Evolutionary conservation across 2,113 vertebrate genomes (phyloP), one percentile per base, ranked within the genome.

Genomic region (Chloropsis hardwickii): DNA sequence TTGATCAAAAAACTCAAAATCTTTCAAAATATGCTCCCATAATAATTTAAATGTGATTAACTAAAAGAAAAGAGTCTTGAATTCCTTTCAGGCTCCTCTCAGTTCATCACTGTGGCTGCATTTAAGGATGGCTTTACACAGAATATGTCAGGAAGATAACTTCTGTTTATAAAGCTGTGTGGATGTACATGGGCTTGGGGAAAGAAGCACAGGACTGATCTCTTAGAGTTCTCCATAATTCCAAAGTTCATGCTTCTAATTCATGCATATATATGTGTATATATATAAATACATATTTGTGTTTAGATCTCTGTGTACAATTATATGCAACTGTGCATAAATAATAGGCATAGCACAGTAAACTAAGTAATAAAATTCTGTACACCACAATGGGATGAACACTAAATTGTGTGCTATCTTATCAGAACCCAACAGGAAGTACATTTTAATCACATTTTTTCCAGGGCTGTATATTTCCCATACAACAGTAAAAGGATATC

Each of bases 401-500:
- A 65, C 5, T 45, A 47, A 83, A 2, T 42, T 73, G 37, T 37
- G 19, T 54, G 48, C n/a, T 92, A 71, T 88, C 91, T 96, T 91
- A 88, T 85, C 90, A 79, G 57, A 82, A 74, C 45, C 11, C 24
- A 4, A 40, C 20, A 88, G 37, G 61, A 83, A 88, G 40, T 71
- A 58, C 47, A 76, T 77, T 70, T 70, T 58, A 81, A 67, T 48
- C 47, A 50, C 37, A 28, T 83, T 86, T 95, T 89, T 67, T 69
- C 86, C 58, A 71, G 35, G 25, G 17, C 58, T 89, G 27, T 80
- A 31, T 72, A 81, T 70, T 95, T 94, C 73, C 65, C 53, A 94
- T 45, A 21, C 8, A 83, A 14, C 73, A 61, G 84, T 93, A 74
- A 92, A 79, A 94, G 40, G 40, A 83, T 95, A 95, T 88, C 76